phyloP scores from a whole-genome alignment of 1,140 invertebrate genomes.

The Pissodes strobi region DNA sequence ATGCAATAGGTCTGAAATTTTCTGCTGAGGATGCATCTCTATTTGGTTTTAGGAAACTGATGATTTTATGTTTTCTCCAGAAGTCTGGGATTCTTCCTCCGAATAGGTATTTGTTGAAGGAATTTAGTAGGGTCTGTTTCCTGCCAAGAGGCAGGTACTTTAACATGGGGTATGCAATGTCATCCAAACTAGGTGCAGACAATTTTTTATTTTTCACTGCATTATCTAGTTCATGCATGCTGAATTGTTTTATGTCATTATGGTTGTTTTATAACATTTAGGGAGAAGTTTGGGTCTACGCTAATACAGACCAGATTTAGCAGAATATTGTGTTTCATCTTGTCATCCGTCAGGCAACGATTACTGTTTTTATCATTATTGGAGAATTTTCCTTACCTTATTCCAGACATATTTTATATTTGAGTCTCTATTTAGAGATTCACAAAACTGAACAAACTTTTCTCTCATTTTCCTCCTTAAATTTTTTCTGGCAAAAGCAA shows the following conservation, averaged over 20 bases:
- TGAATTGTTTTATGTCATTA: neutral
- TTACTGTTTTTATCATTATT: too few relatives aligned
- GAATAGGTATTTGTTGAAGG: constrained; percentile 1
- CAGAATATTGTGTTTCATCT: too few relatives aligned
- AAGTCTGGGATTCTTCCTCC: constrained; percentile 1
- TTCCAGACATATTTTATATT: too few relatives aligned
- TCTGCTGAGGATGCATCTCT: neutral
- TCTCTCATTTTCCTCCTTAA: neutral
- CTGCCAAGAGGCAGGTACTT: too few relatives aligned
- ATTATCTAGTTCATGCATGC: too few relatives aligned
- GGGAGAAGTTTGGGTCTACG: too few relatives aligned
- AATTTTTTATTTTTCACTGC: too few relatives aligned
- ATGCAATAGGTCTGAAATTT: constrained; percentile 10
- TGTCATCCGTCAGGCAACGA: too few relatives aligned
- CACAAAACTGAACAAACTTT: too few relatives aligned
- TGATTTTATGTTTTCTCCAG: neutral
- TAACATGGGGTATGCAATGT: constrained; percentile 8
- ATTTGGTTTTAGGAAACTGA: constrained; percentile 7
- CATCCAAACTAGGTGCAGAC: neutral
- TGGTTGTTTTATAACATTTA: neutral
- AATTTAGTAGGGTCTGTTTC: constrained; percentile 3
- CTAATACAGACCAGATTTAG: too few relatives aligned
- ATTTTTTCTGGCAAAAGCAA: neutral
- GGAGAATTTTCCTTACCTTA: too few relatives aligned
- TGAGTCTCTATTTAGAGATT: too few relatives aligned